Conservation (phyloP, 1,140 invertebrate species). For the Rhopalosiphum maidis region DNA sequence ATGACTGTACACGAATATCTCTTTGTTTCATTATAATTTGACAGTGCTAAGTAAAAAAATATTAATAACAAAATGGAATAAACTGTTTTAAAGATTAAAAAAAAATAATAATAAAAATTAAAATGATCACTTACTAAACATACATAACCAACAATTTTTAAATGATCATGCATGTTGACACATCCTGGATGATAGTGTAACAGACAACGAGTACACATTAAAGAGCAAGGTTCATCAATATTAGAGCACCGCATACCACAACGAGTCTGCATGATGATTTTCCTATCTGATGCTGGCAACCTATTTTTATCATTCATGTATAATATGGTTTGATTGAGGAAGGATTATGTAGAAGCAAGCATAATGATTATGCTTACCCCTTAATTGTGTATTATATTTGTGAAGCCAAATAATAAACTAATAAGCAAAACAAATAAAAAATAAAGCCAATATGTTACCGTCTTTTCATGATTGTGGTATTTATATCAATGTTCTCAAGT, state of each 20-base stretch:
- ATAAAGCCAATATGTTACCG: conserved; percentile 28
- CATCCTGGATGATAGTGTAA: conserved; percentile 50
- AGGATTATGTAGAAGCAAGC: conserved; percentile 51
- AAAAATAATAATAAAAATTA: not conserved
- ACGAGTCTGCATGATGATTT: conserved; percentile 47
- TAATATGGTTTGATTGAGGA: conserved; percentile 51
- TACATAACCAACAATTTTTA: conserved; percentile 55
- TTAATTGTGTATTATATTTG: conserved; percentile 21
- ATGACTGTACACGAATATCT: conserved; percentile 31
- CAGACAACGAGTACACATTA: conserved; percentile 53
- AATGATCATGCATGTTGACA: conserved; percentile 48
- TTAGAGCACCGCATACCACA: conserved; percentile 51
- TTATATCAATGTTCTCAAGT: not conserved
- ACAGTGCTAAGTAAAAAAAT: conserved; percentile 31
- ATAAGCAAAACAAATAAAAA: conserved; percentile 32
- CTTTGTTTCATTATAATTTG: not conserved
- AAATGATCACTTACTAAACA: conserved; percentile 32
- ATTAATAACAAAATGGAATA: not conserved
- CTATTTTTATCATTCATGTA: conserved; percentile 55
- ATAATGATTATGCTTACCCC: conserved; percentile 46
- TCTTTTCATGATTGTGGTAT: not conserved
- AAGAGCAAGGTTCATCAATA: conserved; percentile 32
- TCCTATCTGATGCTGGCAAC: conserved; percentile 51
- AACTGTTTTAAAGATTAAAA: not conserved
- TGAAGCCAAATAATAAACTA: conserved; percentile 52